Percentiles rank a stretch among this genome's conserved stretches.
These are phyloP conservation scores for Dichetophora obliterata DNA, from an alignment of 2,888 invertebrate species.

Conservation along the genomic window DNA sequence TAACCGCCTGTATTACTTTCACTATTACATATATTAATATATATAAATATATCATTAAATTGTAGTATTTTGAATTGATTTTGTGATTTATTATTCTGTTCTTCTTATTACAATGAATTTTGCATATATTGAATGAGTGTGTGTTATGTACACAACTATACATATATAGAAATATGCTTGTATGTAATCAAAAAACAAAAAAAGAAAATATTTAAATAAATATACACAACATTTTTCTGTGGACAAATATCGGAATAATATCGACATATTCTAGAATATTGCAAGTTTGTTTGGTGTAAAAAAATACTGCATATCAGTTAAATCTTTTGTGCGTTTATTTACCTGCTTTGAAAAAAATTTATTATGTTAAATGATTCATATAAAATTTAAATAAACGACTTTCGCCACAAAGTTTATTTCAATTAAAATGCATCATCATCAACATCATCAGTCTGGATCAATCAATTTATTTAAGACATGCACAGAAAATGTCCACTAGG, in stretches of 20 bases:
- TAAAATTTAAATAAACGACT: background rate
- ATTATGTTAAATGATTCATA: background rate
- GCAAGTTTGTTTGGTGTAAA: background rate
- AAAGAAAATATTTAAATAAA: slow-evolving; percentile 32
- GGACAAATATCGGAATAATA: background rate
- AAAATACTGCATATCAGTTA: background rate
- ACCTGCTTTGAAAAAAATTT: background rate
- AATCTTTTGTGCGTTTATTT: background rate
- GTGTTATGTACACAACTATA: slow-evolving; percentile 23
- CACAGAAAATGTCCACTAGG: too few relatives aligned
- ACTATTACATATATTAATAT: background rate
- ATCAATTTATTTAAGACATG: too few relatives aligned
- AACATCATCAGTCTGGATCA: too few relatives aligned
- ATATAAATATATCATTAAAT: slow-evolving; percentile 7
- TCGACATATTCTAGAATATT: background rate
- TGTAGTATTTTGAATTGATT: slow-evolving; percentile 23
- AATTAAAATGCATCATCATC: too few relatives aligned
- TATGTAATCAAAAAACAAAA: slow-evolving; percentile 30
- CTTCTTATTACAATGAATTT: slow-evolving; percentile 28
- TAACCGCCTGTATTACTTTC: background rate
- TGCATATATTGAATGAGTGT: slow-evolving; percentile 3
- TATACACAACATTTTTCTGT: background rate
- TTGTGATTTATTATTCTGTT: slow-evolving; percentile 29
- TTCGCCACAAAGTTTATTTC: too few relatives aligned
- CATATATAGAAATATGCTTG: slow-evolving; percentile 3